phyloP scores from a whole-genome alignment of 2,888 invertebrate genomes.

The Leptarthrus brevirostris region DNA sequence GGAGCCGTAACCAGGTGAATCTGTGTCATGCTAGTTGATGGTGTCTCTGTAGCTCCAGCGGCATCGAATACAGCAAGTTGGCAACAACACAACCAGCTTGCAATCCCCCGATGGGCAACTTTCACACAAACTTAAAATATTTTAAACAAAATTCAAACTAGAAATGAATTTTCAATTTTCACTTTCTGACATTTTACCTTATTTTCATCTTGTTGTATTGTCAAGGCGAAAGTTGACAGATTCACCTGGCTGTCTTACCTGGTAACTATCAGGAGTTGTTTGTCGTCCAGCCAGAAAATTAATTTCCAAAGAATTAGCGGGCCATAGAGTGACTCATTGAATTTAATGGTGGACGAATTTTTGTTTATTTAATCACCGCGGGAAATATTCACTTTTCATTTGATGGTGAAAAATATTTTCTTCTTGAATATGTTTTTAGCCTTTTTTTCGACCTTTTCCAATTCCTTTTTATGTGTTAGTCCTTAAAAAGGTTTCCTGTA shows the following conservation, averaged over 20 bases:
- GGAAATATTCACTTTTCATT: not conserved
- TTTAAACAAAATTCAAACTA: too few relatives aligned
- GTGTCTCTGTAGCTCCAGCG: not conserved
- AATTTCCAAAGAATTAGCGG: not conserved
- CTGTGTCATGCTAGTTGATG: not conserved
- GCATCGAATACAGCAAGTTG: too few relatives aligned
- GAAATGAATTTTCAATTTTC: slow-evolving; percentile 9
- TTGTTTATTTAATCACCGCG: not conserved
- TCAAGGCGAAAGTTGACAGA: too few relatives aligned
- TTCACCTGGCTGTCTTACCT: too few relatives aligned
- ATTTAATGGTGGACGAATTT: not conserved
- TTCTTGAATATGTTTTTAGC: not conserved
- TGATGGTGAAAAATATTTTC: not conserved
- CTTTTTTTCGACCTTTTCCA: not conserved
- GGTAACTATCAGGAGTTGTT: too few relatives aligned
- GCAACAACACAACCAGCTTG: too few relatives aligned
- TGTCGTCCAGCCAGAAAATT: not conserved
- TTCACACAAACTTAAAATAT: not conserved
- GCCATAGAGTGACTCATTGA: not conserved
- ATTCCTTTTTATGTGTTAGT: too few relatives aligned
- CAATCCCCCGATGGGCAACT: not conserved
- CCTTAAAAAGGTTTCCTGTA: too few relatives aligned
- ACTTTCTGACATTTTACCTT: not conserved
- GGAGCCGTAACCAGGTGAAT: not conserved
- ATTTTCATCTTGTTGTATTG: not conserved